Base-by-base conservation (phyloP, 1,140 invertebrate species). In the Plectrocnemia conspersa region DNA sequence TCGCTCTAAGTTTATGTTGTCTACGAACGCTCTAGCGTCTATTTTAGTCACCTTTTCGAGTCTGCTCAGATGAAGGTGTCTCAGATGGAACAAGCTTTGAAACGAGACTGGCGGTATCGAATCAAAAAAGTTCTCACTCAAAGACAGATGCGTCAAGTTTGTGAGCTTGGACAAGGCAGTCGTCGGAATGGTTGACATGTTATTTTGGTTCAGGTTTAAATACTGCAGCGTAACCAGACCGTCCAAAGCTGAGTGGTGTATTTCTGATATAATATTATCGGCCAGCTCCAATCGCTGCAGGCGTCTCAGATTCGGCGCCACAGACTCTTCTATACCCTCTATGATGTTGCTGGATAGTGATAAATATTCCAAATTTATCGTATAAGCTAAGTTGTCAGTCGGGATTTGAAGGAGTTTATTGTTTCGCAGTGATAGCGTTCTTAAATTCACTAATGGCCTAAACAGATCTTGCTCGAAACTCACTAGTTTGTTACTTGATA, bases 351-450 rank as follows among this genome's bases (percentile, higher is more conserved):
- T 77, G 9, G 84, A 82, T 46, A 90, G 70, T 56, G 85, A 82
- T 15, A 91, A 69, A 54, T 74, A 75, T 66, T 84, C 80, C 32
- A 90, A 71, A 45, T 79, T 79, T 48, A 79, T 71, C 24, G 82
- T 74, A 63, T 82, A 76, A 15, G 77, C 76, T 45, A 89, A 68
- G 68, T 86, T 86, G 24, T 72, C 71, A 15, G 78, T 78, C 5
- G 88, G 87, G 36, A 89, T 78, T 62, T 88, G 83, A 33, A 88
- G 69, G 49, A 93, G 73, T n/a, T 82, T 81, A 72, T 93, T 93
- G 61, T 84, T 79, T 44, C 82, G 80, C 16, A 93, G 69, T 15
- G 82, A 74, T 35, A 93, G 72, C 9, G 77, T 79, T 62, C 80
- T 79, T 58, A 93, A 76, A 32, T 80, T 80, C 40, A 79, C 75